These are phyloP conservation scores for Psammodynastes pulverulentus DNA, from an alignment of 2,113 vertebrate genomes.

Conservation along the genomic window DNA sequence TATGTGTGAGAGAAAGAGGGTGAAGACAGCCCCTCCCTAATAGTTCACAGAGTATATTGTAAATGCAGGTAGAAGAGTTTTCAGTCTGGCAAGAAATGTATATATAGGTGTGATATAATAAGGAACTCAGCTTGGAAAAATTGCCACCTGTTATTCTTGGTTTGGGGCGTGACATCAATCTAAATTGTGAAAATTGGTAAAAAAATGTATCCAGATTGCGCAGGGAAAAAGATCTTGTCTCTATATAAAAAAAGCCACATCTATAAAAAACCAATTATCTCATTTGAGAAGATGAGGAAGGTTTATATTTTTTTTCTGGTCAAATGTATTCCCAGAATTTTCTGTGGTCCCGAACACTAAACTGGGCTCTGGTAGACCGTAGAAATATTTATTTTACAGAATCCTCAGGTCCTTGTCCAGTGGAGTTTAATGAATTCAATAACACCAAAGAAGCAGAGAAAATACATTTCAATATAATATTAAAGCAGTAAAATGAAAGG, in stretches of 20 bases:
- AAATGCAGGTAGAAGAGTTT: background rate
- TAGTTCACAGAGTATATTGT: background rate
- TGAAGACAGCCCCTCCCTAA: background rate
- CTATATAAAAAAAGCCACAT: background rate
- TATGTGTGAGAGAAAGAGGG: background rate
- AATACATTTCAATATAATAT: background rate
- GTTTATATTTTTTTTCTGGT: background rate
- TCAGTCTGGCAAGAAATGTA: background rate
- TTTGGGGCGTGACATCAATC: background rate
- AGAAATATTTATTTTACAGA: background rate
- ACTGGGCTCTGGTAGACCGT: background rate
- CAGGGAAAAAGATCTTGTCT: background rate
- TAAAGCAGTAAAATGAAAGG: background rate
- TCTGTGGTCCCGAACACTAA: background rate
- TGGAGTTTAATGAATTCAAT: background rate
- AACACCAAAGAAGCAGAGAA: background rate
- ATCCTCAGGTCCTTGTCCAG: background rate
- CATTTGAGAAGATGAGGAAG: background rate
- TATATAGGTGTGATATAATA: background rate
- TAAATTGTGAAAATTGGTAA: background rate
- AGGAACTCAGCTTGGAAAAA: background rate
- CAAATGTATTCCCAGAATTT: background rate
- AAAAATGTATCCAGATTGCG: background rate
- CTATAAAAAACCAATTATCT: background rate
- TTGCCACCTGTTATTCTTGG: background rate